Percentiles rank a stretch among this genome's conserved stretches.
Evolutionary conservation across 2,113 vertebrate genomes (phyloP).

Genomic region (Falcunculus frontatus): DNA sequence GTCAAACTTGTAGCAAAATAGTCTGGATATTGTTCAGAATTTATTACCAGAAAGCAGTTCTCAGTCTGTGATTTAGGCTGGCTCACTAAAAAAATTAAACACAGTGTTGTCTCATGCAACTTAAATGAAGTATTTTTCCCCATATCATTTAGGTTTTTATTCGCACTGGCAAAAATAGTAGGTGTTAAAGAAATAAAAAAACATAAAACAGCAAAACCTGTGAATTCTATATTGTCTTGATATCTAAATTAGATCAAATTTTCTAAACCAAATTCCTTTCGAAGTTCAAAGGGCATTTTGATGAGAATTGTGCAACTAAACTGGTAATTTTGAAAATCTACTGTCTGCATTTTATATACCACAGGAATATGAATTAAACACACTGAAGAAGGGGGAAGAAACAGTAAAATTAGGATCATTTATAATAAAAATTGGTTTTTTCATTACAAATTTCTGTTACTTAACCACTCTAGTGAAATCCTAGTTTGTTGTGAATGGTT

Average conservation of each 20-base stretch:
- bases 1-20: not conserved
- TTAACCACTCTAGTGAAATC: not conserved
- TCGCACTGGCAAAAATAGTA: not conserved
- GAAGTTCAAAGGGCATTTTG: not conserved
- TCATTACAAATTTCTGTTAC: not conserved
- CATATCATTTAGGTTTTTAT: not conserved
- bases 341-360: not conserved
- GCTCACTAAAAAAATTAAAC: not conserved
- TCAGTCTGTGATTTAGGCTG: not conserved
- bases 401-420: not conserved
- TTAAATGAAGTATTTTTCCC: not conserved
- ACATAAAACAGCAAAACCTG: rapidly evolving
- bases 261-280: not conserved
- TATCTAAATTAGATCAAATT: not conserved
- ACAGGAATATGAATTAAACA: not conserved
- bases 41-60: not conserved
- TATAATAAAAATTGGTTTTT: not conserved
- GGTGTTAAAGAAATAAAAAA: not conserved
- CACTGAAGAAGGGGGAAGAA: not conserved
- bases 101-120: not conserved
- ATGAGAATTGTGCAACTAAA: not conserved
- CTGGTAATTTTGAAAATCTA: not conserved
- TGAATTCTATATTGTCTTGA: not conserved
- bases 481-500: not conserved
- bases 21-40: not conserved